Evolutionary conservation across 2,888 invertebrate genomes (phyloP).

Genomic region (Drepanosiphum platanoidis): DNA sequence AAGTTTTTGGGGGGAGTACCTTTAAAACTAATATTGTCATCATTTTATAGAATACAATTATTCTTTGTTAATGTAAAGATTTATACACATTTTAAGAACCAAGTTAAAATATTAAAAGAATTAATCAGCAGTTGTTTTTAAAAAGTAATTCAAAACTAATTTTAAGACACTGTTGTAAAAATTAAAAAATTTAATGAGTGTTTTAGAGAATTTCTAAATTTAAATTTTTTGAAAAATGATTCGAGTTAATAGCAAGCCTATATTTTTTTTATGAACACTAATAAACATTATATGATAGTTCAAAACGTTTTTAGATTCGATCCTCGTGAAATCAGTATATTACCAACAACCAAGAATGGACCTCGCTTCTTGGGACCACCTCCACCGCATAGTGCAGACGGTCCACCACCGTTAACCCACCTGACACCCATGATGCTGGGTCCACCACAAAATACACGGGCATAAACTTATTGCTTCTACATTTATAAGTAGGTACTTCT

Average conservation of each 20-base stretch:
- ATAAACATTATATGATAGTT: slow-evolving; percentile 38
- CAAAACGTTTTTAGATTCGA: slow-evolving; percentile 54
- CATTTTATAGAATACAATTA: too few relatives aligned
- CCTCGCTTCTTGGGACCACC: slow-evolving; percentile 58
- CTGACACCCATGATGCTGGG: slow-evolving; percentile 60
- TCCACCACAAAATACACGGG: slow-evolving; percentile 58
- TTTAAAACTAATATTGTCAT: too few relatives aligned
- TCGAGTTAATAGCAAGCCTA: not conserved
- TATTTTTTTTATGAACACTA: not conserved
- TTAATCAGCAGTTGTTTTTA: too few relatives aligned
- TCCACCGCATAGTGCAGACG: slow-evolving; percentile 53
- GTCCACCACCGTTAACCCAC: slow-evolving; percentile 60
- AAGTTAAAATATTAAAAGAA: too few relatives aligned
- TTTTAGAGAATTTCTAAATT: too few relatives aligned
- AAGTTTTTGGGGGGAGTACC: too few relatives aligned
- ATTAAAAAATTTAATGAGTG: too few relatives aligned
- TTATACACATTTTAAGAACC: too few relatives aligned
- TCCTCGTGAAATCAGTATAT: slow-evolving; percentile 60
- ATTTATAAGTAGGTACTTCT: slow-evolving; percentile 45
- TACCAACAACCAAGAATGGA: slow-evolving; percentile 56
- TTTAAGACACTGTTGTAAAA: too few relatives aligned
- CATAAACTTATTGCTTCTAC: slow-evolving; percentile 51
- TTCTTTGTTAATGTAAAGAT: too few relatives aligned
- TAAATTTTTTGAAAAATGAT: not conserved
- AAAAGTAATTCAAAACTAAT: too few relatives aligned